phyloP scores from a whole-genome alignment of 2,797 vertebrate species.

The Anguilla obscura region DNA sequence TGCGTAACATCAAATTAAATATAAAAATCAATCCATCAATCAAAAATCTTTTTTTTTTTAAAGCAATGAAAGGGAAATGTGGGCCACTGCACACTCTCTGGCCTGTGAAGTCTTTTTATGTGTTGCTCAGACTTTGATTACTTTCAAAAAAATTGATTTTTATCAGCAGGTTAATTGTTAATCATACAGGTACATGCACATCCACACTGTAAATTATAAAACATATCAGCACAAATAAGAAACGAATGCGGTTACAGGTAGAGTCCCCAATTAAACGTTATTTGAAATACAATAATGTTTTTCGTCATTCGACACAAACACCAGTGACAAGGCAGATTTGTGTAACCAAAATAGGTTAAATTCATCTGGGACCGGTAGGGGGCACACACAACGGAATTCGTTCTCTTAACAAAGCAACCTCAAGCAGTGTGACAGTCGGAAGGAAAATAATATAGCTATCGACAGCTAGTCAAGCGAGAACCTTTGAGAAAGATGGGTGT shows the following conservation, averaged over 20 bases:
- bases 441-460: neutral
- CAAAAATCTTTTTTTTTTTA: no score
- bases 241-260: neutral
- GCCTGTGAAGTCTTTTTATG: neutral
- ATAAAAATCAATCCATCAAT: no score
- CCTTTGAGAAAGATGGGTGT: constrained; percentile 56
- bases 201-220: neutral
- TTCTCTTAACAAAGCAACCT: neutral
- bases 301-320: constrained; percentile 1
- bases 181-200: neutral
- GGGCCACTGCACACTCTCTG: neutral
- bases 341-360: neutral
- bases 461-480: neutral
- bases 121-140: neutral
- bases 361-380: neutral
- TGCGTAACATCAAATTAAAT: no score
- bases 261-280: neutral
- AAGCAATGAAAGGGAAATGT: neutral
- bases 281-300: neutral
- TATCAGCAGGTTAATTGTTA: neutral
- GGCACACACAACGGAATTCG: neutral
- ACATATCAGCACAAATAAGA: neutral
- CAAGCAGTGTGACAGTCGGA: neutral
- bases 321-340: neutral
- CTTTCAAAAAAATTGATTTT: neutral